Percentiles rank a stretch among this genome's conserved stretches.
phyloP scores from a whole-genome alignment of 1,140 invertebrate genomes.

The Micrasema longulum region DNA sequence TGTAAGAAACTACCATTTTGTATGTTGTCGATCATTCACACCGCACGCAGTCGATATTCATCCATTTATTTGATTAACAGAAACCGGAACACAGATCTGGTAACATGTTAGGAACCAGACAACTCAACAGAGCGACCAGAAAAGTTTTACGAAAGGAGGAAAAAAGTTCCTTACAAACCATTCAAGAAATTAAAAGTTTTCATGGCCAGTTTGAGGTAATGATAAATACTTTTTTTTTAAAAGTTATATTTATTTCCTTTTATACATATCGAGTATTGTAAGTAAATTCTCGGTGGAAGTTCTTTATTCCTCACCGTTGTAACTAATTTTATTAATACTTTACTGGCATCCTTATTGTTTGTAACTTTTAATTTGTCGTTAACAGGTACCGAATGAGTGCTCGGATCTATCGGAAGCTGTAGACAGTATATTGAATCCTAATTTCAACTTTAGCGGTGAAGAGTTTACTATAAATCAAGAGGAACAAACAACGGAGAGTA shows the following conservation, averaged over 20 bases:
- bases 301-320: too few relatives aligned
- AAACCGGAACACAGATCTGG: conserved; percentile 9
- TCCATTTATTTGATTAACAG: too few relatives aligned
- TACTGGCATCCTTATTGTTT: too few relatives aligned
- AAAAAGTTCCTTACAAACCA: conserved; percentile 35
- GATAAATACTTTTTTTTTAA: not conserved
- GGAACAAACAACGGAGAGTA: conserved; percentile 56
- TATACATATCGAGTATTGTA: not conserved
- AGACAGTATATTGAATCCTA: conserved; percentile 61
- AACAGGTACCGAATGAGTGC: conserved; percentile 62
- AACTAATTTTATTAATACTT: not conserved
- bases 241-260: too few relatives aligned
- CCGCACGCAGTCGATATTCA: too few relatives aligned
- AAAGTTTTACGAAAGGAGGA: conserved; percentile 37
- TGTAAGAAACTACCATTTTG: too few relatives aligned
- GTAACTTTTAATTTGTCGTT: not conserved
- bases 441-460: conserved; percentile 58
- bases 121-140: conserved; percentile 30
- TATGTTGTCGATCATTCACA: too few relatives aligned
- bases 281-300: conserved; percentile 2
- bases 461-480: conserved; percentile 52
- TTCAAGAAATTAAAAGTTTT: conserved; percentile 41
- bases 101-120: conserved; percentile 16
- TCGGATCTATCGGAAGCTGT: conserved; percentile 63
- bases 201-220: conserved; percentile 31